These are phyloP conservation scores for Saturnia japonica DNA, from an alignment of 2,888 invertebrate genomes.

Conservation along the genomic window DNA sequence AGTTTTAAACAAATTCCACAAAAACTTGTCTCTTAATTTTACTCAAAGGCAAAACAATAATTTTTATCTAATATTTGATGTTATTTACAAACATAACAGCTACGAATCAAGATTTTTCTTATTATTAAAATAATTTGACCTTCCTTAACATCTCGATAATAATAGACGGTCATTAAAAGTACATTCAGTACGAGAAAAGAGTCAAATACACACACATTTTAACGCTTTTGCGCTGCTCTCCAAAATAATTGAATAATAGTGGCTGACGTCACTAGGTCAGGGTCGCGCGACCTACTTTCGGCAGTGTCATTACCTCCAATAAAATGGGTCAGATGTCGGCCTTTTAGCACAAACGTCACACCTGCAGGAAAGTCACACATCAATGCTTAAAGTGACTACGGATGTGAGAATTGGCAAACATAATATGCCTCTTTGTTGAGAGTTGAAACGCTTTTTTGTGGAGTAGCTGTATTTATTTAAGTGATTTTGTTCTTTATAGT, in stretches of 20 bases:
- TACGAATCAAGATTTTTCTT: conserved; percentile 25
- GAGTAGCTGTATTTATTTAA: background rate
- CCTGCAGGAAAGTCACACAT: conserved; percentile 25
- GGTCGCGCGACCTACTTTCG: conserved; percentile 43
- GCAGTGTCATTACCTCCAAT: conserved; percentile 35
- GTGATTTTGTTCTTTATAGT: background rate
- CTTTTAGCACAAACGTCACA: conserved; percentile 34
- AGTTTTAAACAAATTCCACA: background rate
- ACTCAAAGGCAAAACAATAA: background rate
- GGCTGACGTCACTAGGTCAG: conserved; percentile 40
- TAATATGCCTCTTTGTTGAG: background rate
- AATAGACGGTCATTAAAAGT: conserved; percentile 19
- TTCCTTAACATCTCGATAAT: conserved; percentile 24
- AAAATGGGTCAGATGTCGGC: conserved; percentile 45
- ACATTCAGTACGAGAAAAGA: background rate
- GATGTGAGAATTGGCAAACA: conserved; percentile 9
- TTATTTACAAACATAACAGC: background rate
- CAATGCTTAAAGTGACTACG: background rate
- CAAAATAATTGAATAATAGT: conserved; percentile 28
- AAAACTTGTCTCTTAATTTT: background rate
- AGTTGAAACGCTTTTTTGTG: background rate
- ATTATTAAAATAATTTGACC: conserved; percentile 27
- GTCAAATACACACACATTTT: background rate
- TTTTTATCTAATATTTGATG: background rate
- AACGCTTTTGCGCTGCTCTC: background rate